phyloP scores from a whole-genome alignment of 2,113 vertebrate genomes.

The Laterallus jamaicensis region DNA sequence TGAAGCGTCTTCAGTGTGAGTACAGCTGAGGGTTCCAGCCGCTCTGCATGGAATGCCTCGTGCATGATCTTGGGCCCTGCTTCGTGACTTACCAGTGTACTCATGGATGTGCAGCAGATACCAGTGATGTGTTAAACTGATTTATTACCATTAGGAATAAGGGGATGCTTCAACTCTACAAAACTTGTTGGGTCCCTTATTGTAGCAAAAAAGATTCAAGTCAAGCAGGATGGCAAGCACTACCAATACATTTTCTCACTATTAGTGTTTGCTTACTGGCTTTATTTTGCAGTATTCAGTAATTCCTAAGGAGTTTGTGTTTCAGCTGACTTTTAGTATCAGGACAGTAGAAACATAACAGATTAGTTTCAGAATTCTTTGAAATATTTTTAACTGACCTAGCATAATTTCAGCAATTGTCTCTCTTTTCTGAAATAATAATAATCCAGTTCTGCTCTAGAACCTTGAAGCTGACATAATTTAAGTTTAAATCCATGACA shows the following conservation, averaged over 20 bases:
- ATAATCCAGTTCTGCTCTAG: neutral
- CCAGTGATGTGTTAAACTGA: neutral
- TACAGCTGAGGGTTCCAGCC: neutral
- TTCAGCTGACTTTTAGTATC: neutral
- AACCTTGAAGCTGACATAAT: neutral
- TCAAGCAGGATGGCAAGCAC: neutral
- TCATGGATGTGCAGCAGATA: neutral
- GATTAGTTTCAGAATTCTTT: neutral
- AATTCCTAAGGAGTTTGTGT: neutral
- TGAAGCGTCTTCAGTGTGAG: constrained; percentile 41
- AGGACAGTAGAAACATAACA: neutral
- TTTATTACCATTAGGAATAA: neutral
- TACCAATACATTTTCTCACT: neutral
- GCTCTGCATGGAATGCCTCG: neutral
- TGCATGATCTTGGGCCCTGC: neutral
- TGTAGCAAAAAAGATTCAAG: neutral
- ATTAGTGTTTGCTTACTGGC: neutral
- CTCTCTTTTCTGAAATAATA: neutral
- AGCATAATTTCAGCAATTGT: neutral
- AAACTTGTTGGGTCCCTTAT: neutral
- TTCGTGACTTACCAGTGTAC: neutral
- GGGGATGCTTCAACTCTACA: neutral
- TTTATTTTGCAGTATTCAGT: neutral
- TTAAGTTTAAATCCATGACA: neutral
- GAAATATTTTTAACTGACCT: neutral